Evolutionary conservation across 64 coral and sea anemone species (phyloP).

Genomic region (Pocillopora damicornis): DNA sequence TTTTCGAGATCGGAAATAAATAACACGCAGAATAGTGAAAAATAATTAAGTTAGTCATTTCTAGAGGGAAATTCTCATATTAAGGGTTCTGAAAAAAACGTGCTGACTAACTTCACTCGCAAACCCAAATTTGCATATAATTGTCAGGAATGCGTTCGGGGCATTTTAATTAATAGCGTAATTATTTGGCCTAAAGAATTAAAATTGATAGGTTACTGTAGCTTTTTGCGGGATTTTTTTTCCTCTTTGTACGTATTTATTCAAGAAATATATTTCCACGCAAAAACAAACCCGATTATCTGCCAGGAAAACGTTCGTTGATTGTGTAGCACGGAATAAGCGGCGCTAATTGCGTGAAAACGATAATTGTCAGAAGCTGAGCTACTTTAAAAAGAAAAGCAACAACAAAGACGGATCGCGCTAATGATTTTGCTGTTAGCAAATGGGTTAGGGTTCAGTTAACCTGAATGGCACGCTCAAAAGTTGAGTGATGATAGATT

Average conservation of each 20-base stretch:
- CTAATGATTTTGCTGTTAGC: too few relatives aligned
- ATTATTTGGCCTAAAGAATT: slow-evolving; percentile 6
- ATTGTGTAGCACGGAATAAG: too few relatives aligned
- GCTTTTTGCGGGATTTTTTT: neutral
- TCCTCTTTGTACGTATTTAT: neutral
- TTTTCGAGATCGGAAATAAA: neutral
- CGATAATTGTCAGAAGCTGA: too few relatives aligned
- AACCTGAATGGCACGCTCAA: too few relatives aligned
- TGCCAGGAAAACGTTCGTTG: too few relatives aligned
- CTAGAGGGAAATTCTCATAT: neutral
- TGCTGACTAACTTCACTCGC: neutral
- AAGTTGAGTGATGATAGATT: too few relatives aligned
- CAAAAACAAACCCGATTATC: too few relatives aligned
- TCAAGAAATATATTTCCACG: neutral
- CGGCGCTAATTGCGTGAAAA: too few relatives aligned
- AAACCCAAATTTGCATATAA: slow-evolving; percentile 6
- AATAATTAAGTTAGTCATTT: neutral
- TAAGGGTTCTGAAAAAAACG: neutral
- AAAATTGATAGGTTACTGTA: neutral
- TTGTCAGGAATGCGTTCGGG: neutral
- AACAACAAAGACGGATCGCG: too few relatives aligned
- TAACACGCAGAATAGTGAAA: neutral
- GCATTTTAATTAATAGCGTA: slow-evolving; percentile 5
- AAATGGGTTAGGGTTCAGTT: too few relatives aligned
- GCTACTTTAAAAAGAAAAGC: too few relatives aligned